Evolutionary conservation across 2,888 invertebrate species (phyloP), one percentile per base, ranked within the genome.

Genomic region (Ophraella communa): DNA sequence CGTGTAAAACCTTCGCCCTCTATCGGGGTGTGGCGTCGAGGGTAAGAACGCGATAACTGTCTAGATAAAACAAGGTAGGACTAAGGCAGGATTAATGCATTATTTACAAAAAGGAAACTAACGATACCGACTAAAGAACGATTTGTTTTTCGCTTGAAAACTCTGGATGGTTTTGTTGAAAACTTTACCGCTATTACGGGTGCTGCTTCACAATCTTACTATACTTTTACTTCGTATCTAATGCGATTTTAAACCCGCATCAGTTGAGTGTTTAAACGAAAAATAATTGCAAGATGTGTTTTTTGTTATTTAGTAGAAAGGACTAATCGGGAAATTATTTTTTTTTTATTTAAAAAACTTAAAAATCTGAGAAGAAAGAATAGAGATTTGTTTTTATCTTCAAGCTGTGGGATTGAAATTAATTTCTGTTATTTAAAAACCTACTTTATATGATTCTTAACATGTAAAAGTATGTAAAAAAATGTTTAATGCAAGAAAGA

Each of bases 81-180:
- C 69, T 65, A 71, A 66, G 69, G 69, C 69, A 70, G 75, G 75
- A 78, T 77, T 77, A 77, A 76, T 77, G 75, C 73, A 72, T 76
- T 77, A 77, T 78, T 78, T 76, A 76, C 76, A 74, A 76, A n/a
- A 74, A 72, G 72, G 70, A 75, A 77, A 72, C 72, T 76, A 73
- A 68, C 71, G 75, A 75, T 75, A 73, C 72, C 71, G 27, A n/a
- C 20, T 68, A 71, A 74, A 74, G 71, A 75, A 74, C 74, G 75
- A 74, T 76, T 73, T 74, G 74, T 75, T 77, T 73, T 71, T 39
- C 74, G 70, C 72, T 67, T 68, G 60, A 57, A 65, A 65, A 60
- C 55, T 64, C 66, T 63, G n/a, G 55, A 17, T 33, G 42, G 23
- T 51, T 59, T 21, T 51, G 39, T 44, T 47, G 17, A 49, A 45